Evolutionary conservation across 1,140 invertebrate genomes (phyloP).

Genomic region (Homarus americanus): DNA sequence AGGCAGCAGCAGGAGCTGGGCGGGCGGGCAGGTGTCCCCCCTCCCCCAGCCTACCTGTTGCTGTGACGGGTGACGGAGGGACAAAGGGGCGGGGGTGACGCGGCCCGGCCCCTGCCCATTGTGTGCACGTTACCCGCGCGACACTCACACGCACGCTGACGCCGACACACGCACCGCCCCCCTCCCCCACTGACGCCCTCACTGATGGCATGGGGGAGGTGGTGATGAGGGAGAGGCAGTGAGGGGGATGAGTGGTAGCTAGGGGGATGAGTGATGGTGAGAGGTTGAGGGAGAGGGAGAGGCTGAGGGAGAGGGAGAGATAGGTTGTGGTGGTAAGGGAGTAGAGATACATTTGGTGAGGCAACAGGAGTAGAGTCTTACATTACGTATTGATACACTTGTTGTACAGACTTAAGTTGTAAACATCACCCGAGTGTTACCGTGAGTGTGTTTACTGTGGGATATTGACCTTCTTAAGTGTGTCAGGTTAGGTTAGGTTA

Average conservation of each 20-base stretch:
- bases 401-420: too few relatives aligned
- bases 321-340: too few relatives aligned
- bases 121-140: slow-evolving; percentile 28
- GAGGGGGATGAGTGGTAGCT: not conserved
- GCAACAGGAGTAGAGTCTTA: too few relatives aligned
- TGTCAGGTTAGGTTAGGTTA: too few relatives aligned
- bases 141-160: slow-evolving; percentile 33
- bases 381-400: too few relatives aligned
- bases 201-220: not conserved
- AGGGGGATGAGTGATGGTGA: not conserved
- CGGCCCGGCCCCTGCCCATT: slow-evolving; percentile 34
- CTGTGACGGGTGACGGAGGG: slow-evolving; percentile 27
- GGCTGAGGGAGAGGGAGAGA: not conserved
- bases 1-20: not conserved
- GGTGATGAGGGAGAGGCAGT: not conserved
- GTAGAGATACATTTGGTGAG: too few relatives aligned
- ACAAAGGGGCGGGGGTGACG: slow-evolving; percentile 40
- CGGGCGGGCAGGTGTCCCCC: not conserved
- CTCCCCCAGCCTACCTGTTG: slow-evolving; percentile 13
- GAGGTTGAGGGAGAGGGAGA: not conserved
- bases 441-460: too few relatives aligned
- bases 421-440: too few relatives aligned
- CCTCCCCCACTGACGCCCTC: not conserved
- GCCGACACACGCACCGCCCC: not conserved
- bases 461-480: too few relatives aligned